These are phyloP conservation scores for Pseudorasbora parva DNA, from an alignment of 2,113 vertebrate genomes.

Conservation along the genomic window DNA sequence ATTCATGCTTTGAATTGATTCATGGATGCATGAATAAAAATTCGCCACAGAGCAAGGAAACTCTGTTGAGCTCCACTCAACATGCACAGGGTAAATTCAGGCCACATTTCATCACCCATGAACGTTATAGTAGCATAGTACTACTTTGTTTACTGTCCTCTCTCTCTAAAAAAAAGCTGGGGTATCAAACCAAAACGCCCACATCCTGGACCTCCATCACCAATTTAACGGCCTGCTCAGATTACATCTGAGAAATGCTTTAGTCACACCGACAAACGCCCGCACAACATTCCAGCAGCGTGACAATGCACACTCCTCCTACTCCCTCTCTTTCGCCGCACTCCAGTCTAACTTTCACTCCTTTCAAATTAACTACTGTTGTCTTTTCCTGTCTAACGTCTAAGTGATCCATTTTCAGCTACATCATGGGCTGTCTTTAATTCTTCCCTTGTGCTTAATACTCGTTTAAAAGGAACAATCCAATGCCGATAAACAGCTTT, in stretches of 20 bases:
- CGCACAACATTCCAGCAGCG: conserved; percentile 51
- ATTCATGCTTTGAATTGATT: neutral
- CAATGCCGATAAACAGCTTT: conserved; percentile 1
- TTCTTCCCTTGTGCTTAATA: neutral
- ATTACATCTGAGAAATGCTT: conserved; percentile 51
- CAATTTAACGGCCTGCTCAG: conserved; percentile 44
- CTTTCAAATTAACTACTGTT: conserved; percentile 4
- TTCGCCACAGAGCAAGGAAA: neutral
- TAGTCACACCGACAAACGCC: conserved; percentile 50
- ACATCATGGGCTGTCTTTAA: neutral
- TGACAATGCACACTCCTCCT: conserved; percentile 46
- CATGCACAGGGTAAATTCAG: neutral
- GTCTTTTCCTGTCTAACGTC: neutral
- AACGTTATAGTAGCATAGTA: neutral
- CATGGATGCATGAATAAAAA: neutral
- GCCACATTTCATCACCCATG: conserved; percentile 3
- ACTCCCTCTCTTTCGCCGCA: conserved; percentile 17
- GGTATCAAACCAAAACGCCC: conserved; percentile 15
- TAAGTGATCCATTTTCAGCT: neutral
- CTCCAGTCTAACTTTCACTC: conserved; percentile 31
- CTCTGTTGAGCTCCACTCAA: neutral
- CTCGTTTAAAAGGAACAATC: neutral
- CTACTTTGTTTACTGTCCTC: conserved; percentile 4
- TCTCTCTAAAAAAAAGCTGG: neutral
- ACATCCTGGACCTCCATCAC: conserved; percentile 27